Conservation (phyloP, 2,113 vertebrate genomes). For the Irena cyanogastra region DNA sequence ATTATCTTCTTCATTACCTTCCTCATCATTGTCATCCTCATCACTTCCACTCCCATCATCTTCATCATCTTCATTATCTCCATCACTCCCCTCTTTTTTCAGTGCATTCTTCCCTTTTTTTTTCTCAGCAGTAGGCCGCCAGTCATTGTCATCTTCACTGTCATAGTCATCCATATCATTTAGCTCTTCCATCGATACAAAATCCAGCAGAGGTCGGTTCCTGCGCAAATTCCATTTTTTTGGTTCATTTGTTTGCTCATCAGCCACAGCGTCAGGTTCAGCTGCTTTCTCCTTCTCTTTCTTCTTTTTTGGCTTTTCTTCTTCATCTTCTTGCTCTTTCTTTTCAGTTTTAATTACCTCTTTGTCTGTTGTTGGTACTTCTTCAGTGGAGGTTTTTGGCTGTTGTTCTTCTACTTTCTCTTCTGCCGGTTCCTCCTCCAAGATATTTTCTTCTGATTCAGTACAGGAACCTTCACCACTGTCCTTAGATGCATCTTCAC, state of each 20-base stretch:
- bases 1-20: conserved; percentile 75
- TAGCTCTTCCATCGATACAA: conserved; percentile 94
- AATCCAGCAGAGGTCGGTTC: conserved; percentile 91
- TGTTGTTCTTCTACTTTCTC: conserved; percentile 68
- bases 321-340: conserved; percentile 78
- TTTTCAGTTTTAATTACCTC: conserved; percentile 78
- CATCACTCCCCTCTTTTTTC: conserved; percentile 82
- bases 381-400: conserved; percentile 69
- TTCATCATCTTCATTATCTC: conserved; percentile 81
- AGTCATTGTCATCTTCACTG: conserved; percentile 97
- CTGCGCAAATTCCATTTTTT: conserved; percentile 98
- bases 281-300: conserved; percentile 78
- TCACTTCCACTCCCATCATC: conserved; percentile 80
- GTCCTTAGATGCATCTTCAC: conserved; percentile 92
- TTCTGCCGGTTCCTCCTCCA: conserved; percentile 78
- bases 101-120: conserved; percentile 79
- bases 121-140: conserved; percentile 87
- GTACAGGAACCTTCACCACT: conserved; percentile 88
- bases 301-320: conserved; percentile 74
- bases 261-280: conserved; percentile 68
- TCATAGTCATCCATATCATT: conserved; percentile 99
- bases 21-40: conserved; percentile 79
- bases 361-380: conserved; percentile 72
- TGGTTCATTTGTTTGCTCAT: conserved; percentile 84
- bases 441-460: conserved; percentile 83